Evolutionary conservation across 2,797 vertebrate genomes (phyloP).

Genomic region (Betta splendens): DNA sequence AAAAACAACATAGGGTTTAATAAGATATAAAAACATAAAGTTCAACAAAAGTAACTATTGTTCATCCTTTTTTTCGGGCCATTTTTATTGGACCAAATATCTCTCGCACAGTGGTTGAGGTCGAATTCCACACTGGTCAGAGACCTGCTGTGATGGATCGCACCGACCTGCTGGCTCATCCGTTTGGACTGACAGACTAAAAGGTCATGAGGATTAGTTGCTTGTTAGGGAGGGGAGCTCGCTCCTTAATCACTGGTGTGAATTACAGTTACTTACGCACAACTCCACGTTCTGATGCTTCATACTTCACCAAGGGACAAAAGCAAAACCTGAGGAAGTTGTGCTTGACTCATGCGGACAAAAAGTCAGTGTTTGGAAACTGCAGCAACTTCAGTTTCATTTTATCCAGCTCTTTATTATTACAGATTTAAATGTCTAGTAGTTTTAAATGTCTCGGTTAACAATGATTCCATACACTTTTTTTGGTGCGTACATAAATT

Average conservation of each 20-base stretch:
- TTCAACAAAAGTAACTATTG: no score
- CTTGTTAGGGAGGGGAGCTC: constrained; percentile 58
- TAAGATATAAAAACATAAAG: no score
- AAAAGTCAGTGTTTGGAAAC: constrained; percentile 6
- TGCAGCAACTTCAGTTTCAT: constrained; percentile 1
- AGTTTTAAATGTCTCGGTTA: not conserved
- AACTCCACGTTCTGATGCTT: not conserved
- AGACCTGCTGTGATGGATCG: constrained; percentile 55
- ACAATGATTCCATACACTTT: not conserved
- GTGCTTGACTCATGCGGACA: not conserved
- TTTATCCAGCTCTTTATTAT: constrained; percentile 12
- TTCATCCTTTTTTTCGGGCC: not conserved
- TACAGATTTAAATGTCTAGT: not conserved
- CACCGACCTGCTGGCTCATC: constrained; percentile 55
- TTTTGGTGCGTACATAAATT: constrained; percentile 10
- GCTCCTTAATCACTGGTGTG: constrained; percentile 64
- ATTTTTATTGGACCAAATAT: not conserved
- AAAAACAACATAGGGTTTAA: no score
- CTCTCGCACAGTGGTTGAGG: not conserved
- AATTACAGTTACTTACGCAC: constrained; percentile 18
- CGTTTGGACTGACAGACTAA: constrained; percentile 65
- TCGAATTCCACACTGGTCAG: constrained; percentile 16
- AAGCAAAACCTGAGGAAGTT: constrained; percentile 12
- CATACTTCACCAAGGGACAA: not conserved
- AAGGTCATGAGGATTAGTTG: constrained; percentile 68